Percentiles rank a stretch among this genome's conserved stretches.
Evolutionary conservation across 2,113 vertebrate genomes (phyloP).

Genomic region (Syrrhaptes paradoxus): DNA sequence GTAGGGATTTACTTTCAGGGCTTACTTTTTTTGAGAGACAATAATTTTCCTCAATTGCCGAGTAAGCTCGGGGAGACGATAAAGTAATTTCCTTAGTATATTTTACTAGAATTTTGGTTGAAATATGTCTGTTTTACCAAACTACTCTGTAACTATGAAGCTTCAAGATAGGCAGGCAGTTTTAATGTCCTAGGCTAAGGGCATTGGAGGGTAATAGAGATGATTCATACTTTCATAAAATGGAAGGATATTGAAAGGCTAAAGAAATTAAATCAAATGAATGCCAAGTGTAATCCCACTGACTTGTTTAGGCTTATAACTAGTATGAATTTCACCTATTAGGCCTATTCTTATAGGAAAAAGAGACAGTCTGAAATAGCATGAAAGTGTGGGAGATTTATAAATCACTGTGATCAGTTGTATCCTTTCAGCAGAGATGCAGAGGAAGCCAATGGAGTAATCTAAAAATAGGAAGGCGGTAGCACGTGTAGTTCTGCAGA

Average conservation of each 20-base stretch:
- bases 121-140: background rate
- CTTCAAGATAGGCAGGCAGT: background rate
- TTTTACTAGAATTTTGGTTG: background rate
- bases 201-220: background rate
- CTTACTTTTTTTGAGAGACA: background rate
- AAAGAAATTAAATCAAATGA: conserved; percentile 25
- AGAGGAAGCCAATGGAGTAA: background rate
- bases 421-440: background rate
- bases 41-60: background rate
- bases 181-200: background rate
- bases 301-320: conserved; percentile 22
- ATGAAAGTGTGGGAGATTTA: background rate
- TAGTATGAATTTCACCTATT: conserved; percentile 4
- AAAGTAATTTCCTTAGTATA: background rate
- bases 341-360: background rate
- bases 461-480: background rate
- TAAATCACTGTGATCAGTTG: background rate
- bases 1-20: background rate
- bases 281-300: background rate
- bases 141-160: background rate
- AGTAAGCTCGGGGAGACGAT: background rate
- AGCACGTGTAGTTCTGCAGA: background rate
- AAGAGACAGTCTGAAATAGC: background rate
- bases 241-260: conserved; percentile 8
- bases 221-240: conserved; percentile 41